phyloP scores from a whole-genome alignment of 2,113 vertebrate species.

The Raja brachyura region DNA sequence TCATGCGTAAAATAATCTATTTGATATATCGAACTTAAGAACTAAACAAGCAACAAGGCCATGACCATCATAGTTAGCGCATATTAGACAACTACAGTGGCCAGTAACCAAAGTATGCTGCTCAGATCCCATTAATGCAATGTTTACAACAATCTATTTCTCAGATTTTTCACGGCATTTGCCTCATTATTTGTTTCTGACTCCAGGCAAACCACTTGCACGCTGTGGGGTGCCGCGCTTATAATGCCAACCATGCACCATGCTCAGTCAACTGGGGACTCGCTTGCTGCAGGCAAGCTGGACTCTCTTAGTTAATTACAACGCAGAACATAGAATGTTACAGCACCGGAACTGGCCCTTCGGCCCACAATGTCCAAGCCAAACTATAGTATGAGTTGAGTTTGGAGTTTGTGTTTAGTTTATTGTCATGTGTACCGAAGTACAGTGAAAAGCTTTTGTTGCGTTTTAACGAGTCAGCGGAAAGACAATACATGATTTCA shows the following conservation, averaged over 20 bases:
- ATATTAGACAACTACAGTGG: not conserved
- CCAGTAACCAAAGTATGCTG: not conserved
- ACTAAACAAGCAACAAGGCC: not conserved
- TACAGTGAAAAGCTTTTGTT: too few species aligned
- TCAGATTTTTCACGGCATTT: constrained; percentile 6
- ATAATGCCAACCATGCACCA: not conserved
- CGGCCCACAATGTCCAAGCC: too few species aligned
- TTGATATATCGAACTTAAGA: not conserved
- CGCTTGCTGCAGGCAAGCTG: not conserved
- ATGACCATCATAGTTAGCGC: not conserved
- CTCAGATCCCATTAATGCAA: not conserved
- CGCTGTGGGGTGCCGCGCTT: not conserved
- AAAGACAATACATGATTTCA: too few species aligned
- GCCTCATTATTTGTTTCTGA: not conserved
- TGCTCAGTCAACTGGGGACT: constrained; percentile 1
- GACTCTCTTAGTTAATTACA: not conserved
- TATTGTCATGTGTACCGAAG: too few species aligned
- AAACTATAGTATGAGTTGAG: too few species aligned
- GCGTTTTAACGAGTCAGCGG: too few species aligned
- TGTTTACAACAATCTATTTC: constrained; percentile 3
- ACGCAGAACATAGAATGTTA: too few species aligned
- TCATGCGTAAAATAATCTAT: not conserved
- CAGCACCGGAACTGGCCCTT: too few species aligned
- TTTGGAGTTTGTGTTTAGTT: too few species aligned
- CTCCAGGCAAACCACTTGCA: not conserved